A percentile compares a stretch with the other conserved stretches of the same genome.
These are phyloP conservation scores for Zosterops lateralis DNA, from an alignment of 2,113 vertebrate genomes.

Conservation along the genomic window DNA sequence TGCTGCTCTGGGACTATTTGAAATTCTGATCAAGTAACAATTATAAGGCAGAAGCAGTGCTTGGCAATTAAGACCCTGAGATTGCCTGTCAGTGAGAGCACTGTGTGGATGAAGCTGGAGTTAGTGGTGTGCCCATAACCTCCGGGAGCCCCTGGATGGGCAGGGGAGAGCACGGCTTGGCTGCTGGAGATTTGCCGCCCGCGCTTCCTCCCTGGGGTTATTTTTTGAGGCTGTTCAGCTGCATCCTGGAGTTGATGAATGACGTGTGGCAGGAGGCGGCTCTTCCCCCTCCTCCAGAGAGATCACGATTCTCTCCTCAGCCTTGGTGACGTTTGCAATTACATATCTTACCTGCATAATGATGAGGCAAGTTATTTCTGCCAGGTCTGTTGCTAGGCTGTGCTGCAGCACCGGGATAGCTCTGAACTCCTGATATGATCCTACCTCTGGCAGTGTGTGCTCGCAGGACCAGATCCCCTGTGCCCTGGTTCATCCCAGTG, in stretches of 20 bases:
- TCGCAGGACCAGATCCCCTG: accelerated
- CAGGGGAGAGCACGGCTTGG: not conserved
- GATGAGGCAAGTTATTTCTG: constrained; percentile 47
- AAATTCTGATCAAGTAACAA: constrained; percentile 54
- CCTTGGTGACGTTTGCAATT: constrained; percentile 9
- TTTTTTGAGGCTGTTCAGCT: not conserved
- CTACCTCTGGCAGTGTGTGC: accelerated
- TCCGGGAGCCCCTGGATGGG: not conserved
- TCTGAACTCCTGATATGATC: not conserved
- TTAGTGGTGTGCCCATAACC: not conserved
- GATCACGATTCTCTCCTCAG: constrained; percentile 19
- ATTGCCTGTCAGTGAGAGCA: not conserved
- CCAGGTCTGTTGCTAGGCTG: constrained; percentile 29
- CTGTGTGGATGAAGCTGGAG: not conserved
- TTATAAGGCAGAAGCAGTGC: constrained; percentile 23
- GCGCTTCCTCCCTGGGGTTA: not conserved
- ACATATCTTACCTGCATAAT: constrained; percentile 2
- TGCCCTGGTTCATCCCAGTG: accelerated
- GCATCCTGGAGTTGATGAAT: not conserved
- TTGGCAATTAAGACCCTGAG: constrained; percentile 1
- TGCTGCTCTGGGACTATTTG: constrained; percentile 49
- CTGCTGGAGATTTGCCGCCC: not conserved
- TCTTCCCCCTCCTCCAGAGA: constrained; percentile 35
- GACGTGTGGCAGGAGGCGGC: not conserved
- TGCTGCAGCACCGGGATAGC: not conserved